A percentile compares a stretch with the other conserved stretches of the same genome.
Evolutionary conservation across 2,113 vertebrate genomes (phyloP).

Genomic region (Tragelaphus strepsiceros): DNA sequence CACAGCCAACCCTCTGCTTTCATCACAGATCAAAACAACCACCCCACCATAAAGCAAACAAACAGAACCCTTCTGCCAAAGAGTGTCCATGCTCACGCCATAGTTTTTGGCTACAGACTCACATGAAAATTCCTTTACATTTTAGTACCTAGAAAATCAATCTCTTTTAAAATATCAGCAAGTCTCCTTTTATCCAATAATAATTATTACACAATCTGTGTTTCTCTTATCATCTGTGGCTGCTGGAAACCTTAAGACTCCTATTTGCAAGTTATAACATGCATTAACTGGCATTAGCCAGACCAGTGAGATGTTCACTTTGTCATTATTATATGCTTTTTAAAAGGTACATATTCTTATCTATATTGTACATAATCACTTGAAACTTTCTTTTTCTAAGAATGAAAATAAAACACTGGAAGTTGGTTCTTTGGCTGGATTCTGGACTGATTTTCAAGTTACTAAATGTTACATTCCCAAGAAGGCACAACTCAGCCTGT

Average conservation of each 20-base stretch:
- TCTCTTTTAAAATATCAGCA: background rate
- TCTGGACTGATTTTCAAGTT: background rate
- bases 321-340: background rate
- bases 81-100: background rate
- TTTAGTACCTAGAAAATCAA: background rate
- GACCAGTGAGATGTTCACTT: background rate
- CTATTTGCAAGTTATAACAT: fast-evolving
- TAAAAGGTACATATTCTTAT: background rate
- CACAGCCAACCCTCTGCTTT: background rate
- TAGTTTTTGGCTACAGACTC: background rate
- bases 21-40: background rate
- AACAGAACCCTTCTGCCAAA: background rate
- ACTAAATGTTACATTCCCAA: background rate
- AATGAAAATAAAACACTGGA: background rate
- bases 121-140: background rate
- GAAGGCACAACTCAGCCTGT: background rate
- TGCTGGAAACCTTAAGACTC: background rate
- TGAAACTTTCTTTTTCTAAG: background rate
- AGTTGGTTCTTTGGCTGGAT: background rate
- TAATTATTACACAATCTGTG: too few relatives aligned
- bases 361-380: background rate
- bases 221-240: background rate
- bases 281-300: fast-evolving
- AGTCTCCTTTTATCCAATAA: background rate
- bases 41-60: background rate